Evolutionary conservation across 2,888 invertebrate genomes (phyloP), one percentile per base, ranked within the genome.

Genomic region (Reticulitermes lucifugus): DNA sequence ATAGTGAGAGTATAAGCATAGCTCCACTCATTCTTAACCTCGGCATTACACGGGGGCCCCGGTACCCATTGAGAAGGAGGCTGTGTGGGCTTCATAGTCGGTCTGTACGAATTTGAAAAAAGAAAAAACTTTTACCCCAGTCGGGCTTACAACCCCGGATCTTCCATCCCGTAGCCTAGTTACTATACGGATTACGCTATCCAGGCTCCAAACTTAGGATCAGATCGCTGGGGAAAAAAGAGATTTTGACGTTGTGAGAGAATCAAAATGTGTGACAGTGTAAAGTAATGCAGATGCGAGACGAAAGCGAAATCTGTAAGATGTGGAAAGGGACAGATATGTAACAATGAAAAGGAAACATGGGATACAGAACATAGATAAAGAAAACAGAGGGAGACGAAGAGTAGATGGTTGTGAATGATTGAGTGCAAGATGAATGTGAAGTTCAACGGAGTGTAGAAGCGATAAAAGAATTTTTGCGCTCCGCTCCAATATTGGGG

Each of bases 391-490:
- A 43, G 75, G 73, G 46, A 75, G 21, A 46, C 1, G 25, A 51
- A 59, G 59, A 55, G 60, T 29, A 41, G 73, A 73, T 41, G 65
- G 82, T 70, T n/a, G 65, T 65, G 43, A 71, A 82, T 82, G 82
- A 82, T 70, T 65, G 70, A 82, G 82, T 43, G 41, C 81, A 29
- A 84, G 79, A n/a, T 25, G 55, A 46, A 46, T 9, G 60, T 60
- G 65, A 79, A 59, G 83, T 43, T 14, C 80, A 84, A 3, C 71
- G 65, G 41, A 84, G 84, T 84, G 84, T 84, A 80, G 73, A 46
- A 73, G 84, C 80, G 84, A 84, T 84, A 84, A 84, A 81, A 81
- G 84, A 84, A 84, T 84, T 80, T 70, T 51, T 80, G 46, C 77
- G 46, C 25, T 7, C n/a, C n/a, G 25, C 55, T 14, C 55, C 55